phyloP scores from a whole-genome alignment of 2,888 invertebrate genomes.

The Tribolium freemani region DNA sequence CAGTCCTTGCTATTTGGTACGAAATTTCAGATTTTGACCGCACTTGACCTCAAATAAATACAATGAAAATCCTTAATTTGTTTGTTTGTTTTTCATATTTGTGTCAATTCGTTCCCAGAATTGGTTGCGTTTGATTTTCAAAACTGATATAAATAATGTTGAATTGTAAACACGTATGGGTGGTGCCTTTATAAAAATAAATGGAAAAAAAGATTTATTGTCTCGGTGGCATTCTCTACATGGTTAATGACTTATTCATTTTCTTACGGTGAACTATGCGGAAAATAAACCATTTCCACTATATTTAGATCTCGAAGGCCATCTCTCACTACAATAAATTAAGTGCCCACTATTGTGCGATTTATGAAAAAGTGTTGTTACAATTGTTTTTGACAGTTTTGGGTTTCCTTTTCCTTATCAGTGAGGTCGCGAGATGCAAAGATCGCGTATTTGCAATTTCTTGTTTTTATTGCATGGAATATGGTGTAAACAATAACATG shows the following conservation, averaged over 20 bases:
- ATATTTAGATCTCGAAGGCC: constrained; percentile 7
- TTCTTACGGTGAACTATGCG: neutral
- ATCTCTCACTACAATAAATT: constrained; percentile 2
- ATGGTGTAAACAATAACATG: neutral
- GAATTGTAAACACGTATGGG: neutral
- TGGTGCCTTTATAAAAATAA: neutral
- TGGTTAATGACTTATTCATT: neutral
- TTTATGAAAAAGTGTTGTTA: neutral
- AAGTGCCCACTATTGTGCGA: neutral
- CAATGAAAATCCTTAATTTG: no score
- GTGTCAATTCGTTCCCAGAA: no score
- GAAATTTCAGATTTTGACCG: no score
- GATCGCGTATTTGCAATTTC: neutral
- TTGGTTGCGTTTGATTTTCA: neutral
- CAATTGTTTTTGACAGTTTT: neutral
- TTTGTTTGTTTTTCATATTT: no score
- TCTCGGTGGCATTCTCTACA: neutral
- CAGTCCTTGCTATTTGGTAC: no score
- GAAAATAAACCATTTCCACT: constrained; percentile 2
- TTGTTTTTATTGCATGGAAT: neutral
- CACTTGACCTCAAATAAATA: no score
- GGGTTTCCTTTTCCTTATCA: neutral
- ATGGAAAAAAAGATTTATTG: neutral
- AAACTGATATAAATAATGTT: neutral
- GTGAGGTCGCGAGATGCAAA: neutral